These are phyloP conservation scores for Trichopoda pennipes DNA, from an alignment of 2,888 invertebrate genomes.

Conservation along the genomic window DNA sequence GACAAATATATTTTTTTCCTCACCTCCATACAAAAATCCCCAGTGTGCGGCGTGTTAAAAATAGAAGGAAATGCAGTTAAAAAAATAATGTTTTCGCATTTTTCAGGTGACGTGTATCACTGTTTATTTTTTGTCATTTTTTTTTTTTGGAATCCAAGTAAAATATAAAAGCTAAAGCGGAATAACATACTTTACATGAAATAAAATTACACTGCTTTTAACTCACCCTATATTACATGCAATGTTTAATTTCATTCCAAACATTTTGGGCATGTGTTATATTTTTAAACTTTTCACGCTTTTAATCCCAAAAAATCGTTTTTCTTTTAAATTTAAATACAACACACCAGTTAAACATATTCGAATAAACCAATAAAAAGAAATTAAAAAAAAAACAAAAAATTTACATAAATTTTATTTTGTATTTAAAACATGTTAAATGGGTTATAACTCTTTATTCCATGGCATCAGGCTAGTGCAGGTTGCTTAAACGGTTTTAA, in stretches of 20 bases:
- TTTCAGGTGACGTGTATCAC: too few relatives aligned
- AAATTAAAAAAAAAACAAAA: constrained; percentile 13
- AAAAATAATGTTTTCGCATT: too few relatives aligned
- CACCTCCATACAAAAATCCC: too few relatives aligned
- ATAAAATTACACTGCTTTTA: neutral
- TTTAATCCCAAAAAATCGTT: constrained; percentile 12
- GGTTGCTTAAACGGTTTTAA: constrained; percentile 24
- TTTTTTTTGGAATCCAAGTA: too few relatives aligned
- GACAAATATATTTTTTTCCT: too few relatives aligned
- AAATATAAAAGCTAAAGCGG: too few relatives aligned
- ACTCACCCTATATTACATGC: neutral
- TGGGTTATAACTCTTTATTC: constrained; percentile 55
- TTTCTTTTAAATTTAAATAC: constrained; percentile 32
- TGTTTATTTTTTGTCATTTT: too few relatives aligned
- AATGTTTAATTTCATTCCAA: constrained; percentile 23
- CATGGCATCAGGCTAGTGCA: neutral
- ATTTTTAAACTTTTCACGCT: constrained; percentile 41
- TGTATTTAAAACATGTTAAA: constrained; percentile 65
- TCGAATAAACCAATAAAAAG: too few relatives aligned
- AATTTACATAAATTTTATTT: constrained; percentile 57
- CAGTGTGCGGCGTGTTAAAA: too few relatives aligned
- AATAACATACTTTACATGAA: too few relatives aligned
- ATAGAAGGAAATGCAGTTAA: too few relatives aligned
- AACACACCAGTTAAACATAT: constrained; percentile 38
- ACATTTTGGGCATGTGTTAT: constrained; percentile 30